These are phyloP conservation scores for Microcebus tavaratra DNA, from an alignment of 2,113 vertebrate genomes.

Conservation along the genomic window DNA sequence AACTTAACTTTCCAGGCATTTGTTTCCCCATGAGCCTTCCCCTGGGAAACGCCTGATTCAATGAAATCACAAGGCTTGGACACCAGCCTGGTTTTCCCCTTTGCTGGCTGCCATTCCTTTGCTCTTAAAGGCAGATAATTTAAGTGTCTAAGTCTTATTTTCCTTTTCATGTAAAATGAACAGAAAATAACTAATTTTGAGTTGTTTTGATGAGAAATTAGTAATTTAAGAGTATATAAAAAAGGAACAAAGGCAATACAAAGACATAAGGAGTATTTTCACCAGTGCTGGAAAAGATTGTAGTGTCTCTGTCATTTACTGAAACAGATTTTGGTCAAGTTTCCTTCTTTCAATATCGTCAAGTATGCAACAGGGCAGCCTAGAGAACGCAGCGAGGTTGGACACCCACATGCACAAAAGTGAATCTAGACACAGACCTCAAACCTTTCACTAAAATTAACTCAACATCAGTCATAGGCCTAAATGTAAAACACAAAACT, in stretches of 20 bases:
- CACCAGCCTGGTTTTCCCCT: too few species aligned
- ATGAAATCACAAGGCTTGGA: too few species aligned
- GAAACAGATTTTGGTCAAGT: too few species aligned
- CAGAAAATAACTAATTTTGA: neutral
- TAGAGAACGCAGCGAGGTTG: neutral
- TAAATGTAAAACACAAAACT: neutral
- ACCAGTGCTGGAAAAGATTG: neutral
- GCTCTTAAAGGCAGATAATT: neutral
- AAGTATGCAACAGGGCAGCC: too few species aligned
- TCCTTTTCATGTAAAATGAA: neutral
- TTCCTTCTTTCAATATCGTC: too few species aligned
- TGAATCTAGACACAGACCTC: too few species aligned
- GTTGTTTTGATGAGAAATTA: neutral
- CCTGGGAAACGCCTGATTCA: neutral
- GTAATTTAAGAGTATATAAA: neutral
- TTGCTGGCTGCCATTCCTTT: neutral
- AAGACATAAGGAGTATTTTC: neutral
- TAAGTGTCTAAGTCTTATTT: neutral
- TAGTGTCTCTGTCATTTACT: too few species aligned
- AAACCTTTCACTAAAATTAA: neutral
- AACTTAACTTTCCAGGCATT: neutral
- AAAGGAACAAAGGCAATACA: neutral
- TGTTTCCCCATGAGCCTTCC: neutral
- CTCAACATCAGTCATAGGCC: too few species aligned
- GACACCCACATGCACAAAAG: neutral